Conservation (phyloP, 35 echinoderm and acorn worm species). For the Apostichopus japonicus region DNA sequence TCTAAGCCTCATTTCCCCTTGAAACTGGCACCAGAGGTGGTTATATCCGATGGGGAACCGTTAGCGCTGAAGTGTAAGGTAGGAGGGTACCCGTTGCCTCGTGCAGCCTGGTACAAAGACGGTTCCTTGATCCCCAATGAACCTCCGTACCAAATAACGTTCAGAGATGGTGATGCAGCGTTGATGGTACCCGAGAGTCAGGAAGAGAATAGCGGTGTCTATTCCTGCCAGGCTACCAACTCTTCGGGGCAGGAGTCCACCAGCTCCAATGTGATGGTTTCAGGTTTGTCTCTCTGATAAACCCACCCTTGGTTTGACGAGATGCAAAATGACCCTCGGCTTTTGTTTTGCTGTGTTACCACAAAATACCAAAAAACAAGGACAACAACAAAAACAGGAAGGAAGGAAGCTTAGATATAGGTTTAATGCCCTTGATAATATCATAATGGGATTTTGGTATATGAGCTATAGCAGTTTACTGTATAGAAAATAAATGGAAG, state of each 20-base stretch:
- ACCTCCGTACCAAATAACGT: slow-evolving; percentile 67
- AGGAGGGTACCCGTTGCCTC: slow-evolving; percentile 73
- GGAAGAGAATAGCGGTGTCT: slow-evolving; percentile 68
- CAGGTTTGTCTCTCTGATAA: slow-evolving; percentile 64
- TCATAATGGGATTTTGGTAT: no score
- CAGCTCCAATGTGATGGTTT: slow-evolving; percentile 73
- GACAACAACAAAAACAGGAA: no score
- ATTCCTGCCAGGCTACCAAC: slow-evolving; percentile 78
- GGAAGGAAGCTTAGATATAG: no score
- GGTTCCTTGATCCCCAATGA: slow-evolving; percentile 58
- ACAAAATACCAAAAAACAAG: no score
- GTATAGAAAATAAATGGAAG: no score
- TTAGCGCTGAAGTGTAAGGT: slow-evolving; percentile 62
- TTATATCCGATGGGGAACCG: slow-evolving; percentile 61
- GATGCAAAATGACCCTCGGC: background rate
- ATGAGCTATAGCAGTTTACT: no score
- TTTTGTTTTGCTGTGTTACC: slow-evolving; percentile 14
- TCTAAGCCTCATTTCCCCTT: slow-evolving; percentile 44
- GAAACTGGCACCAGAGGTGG: slow-evolving; percentile 43
- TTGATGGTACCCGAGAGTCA: slow-evolving; percentile 66
- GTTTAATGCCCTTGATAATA: no score
- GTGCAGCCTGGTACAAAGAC: slow-evolving; percentile 87
- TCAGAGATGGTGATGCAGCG: slow-evolving; percentile 66
- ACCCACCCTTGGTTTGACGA: slow-evolving; percentile 43
- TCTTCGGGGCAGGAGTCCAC: slow-evolving; percentile 71